A percentile compares a stretch with the other conserved stretches of the same genome.
phyloP scores from a whole-genome alignment of 2,888 invertebrate species.

The Phyllotreta cruciferae region DNA sequence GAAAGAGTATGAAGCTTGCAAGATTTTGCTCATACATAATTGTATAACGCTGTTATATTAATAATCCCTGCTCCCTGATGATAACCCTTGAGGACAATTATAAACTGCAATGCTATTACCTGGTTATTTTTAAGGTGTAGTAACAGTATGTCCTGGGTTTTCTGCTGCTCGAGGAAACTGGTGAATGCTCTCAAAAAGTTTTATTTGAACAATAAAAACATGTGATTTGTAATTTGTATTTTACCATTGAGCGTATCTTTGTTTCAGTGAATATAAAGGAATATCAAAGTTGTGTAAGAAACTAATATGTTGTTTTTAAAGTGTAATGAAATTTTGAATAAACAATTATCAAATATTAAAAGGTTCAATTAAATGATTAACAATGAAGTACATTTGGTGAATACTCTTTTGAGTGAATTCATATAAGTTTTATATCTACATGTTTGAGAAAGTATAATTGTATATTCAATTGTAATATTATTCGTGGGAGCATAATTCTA shows the following conservation, averaged over 20 bases:
- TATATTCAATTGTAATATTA: not conserved
- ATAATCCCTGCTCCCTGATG: not conserved
- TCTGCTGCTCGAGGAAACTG: not conserved
- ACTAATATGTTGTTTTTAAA: no score
- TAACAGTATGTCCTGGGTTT: slow-evolving; percentile 32
- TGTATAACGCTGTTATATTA: not conserved
- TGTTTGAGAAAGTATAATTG: not conserved
- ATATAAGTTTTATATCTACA: no score
- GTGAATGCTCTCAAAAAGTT: slow-evolving; percentile 21
- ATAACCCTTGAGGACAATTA: slow-evolving; percentile 11
- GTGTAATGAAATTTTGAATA: no score
- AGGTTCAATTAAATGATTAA: no score
- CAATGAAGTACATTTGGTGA: no score
- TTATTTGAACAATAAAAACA: not conserved
- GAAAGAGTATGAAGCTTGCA: slow-evolving; percentile 34
- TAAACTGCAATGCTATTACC: slow-evolving; percentile 34
- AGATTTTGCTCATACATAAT: slow-evolving; percentile 33
- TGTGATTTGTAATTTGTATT: not conserved
- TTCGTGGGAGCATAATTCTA: not conserved
- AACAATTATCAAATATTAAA: no score
- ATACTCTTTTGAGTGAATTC: no score
- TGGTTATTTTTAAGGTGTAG: slow-evolving; percentile 8
- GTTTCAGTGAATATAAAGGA: no score
- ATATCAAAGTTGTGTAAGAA: no score
- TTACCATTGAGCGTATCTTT: no score